A percentile compares a stretch with the other conserved stretches of the same genome.
Conservation (phyloP, 1,140 invertebrate species). For the Ganaspis sp. region DNA sequence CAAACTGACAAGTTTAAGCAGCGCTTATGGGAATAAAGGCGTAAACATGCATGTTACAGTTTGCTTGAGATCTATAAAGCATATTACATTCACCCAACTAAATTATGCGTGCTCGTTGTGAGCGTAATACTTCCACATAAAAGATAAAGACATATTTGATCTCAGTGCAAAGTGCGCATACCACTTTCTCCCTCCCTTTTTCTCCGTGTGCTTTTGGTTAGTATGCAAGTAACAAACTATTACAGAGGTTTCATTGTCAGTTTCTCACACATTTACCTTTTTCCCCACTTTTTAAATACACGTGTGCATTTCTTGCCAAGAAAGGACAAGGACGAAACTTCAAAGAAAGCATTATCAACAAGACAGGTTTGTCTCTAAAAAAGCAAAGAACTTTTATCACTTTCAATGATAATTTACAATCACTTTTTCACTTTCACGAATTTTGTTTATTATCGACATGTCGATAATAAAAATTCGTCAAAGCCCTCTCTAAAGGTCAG, state of each 20-base stretch:
- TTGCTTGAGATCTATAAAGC: background rate
- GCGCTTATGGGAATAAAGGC: background rate
- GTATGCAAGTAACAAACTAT: background rate
- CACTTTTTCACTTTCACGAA: too few relatives aligned
- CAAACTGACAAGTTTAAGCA: background rate
- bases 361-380: slow-evolving; percentile 3
- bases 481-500: background rate
- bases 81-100: slow-evolving; percentile 6
- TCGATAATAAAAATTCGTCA: too few relatives aligned
- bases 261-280: slow-evolving; percentile 5
- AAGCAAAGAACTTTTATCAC: background rate
- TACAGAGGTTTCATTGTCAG: slow-evolving; percentile 9
- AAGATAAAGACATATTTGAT: slow-evolving; percentile 1
- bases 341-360: background rate
- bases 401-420: too few relatives aligned
- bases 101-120: background rate
- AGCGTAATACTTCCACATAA: background rate
- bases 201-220: background rate
- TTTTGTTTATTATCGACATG: too few relatives aligned
- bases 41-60: background rate
- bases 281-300: background rate
- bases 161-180: background rate
- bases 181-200: too few relatives aligned
- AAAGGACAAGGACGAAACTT: background rate
- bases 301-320: too few relatives aligned